These are phyloP conservation scores for Lasioglossum marginatum DNA, from an alignment of 2,888 invertebrate species.

Conservation along the genomic window DNA sequence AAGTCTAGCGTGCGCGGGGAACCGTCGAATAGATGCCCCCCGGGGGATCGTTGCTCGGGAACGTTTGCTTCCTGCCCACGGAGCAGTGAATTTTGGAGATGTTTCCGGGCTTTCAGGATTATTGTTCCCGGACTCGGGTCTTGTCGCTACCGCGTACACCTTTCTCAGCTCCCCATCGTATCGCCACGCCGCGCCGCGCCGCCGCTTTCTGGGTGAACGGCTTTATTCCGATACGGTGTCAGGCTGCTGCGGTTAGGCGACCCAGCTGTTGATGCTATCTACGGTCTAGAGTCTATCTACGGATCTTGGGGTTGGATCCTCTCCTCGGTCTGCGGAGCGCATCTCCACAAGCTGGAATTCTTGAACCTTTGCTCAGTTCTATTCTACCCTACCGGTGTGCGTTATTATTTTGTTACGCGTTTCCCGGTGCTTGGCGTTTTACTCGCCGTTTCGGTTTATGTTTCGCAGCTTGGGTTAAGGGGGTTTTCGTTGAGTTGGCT, in stretches of 20 bases:
- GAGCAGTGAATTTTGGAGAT: constrained; percentile 39
- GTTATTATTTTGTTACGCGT: constrained; percentile 4
- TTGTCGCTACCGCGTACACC: not conserved
- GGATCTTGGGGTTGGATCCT: not conserved
- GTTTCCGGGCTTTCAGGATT: constrained; percentile 41
- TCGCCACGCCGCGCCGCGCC: too few relatives aligned
- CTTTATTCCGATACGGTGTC: not conserved
- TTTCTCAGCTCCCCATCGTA: not conserved
- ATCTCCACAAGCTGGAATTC: not conserved
- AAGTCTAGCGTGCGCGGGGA: constrained; percentile 35
- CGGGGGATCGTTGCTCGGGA: constrained; percentile 29
- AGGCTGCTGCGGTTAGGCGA: constrained; percentile 3
- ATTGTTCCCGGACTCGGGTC: constrained; percentile 24
- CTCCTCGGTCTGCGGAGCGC: not conserved
- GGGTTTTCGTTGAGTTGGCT: not conserved
- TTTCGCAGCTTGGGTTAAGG: not conserved
- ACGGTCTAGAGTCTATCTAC: constrained; percentile 8
- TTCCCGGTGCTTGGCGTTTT: not conserved
- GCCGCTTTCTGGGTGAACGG: constrained; percentile 1
- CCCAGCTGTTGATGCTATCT: constrained; percentile 12
- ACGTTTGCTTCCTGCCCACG: constrained; percentile 19
- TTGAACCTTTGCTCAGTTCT: not conserved
- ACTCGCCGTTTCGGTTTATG: not conserved
- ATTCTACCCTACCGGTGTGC: not conserved
- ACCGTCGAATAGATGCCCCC: constrained; percentile 18